Evolutionary conservation across 2,888 invertebrate species (phyloP).

Genomic region (Neocrepidodera transversa): DNA sequence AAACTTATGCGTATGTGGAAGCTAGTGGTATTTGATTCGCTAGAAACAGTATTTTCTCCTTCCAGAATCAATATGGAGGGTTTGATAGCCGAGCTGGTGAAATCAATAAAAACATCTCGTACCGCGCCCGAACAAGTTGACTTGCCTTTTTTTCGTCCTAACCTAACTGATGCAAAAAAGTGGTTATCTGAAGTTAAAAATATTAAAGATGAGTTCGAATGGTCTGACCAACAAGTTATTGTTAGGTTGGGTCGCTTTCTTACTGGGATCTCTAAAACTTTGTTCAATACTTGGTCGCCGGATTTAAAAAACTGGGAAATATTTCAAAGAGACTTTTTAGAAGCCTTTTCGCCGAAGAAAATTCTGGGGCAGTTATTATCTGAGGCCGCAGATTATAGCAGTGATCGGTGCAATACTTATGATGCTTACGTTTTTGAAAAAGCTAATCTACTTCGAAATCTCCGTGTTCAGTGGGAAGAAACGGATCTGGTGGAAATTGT

Average conservation of each 20-base stretch:
- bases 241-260: neutral
- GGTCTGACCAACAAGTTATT: neutral
- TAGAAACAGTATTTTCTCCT: too few species aligned
- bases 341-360: neutral
- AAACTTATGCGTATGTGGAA: too few species aligned
- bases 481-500: neutral
- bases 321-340: neutral
- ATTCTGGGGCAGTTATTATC: neutral
- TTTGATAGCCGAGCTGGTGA: too few species aligned
- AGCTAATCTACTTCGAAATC: neutral
- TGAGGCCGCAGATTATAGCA: neutral
- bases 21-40: too few species aligned
- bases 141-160: too few species aligned
- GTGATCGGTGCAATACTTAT: neutral
- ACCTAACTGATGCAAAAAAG: too few species aligned
- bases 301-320: neutral
- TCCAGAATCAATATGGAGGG: too few species aligned
- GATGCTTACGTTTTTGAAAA: neutral
- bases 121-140: too few species aligned
- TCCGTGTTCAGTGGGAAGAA: neutral
- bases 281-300: neutral
- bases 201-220: neutral
- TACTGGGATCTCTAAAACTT: neutral
- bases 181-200: too few species aligned
- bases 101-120: too few species aligned